Evolutionary conservation across 2,888 invertebrate genomes (phyloP), one percentile per base, ranked within the genome.

Genomic region (Tipula vernalis): DNA sequence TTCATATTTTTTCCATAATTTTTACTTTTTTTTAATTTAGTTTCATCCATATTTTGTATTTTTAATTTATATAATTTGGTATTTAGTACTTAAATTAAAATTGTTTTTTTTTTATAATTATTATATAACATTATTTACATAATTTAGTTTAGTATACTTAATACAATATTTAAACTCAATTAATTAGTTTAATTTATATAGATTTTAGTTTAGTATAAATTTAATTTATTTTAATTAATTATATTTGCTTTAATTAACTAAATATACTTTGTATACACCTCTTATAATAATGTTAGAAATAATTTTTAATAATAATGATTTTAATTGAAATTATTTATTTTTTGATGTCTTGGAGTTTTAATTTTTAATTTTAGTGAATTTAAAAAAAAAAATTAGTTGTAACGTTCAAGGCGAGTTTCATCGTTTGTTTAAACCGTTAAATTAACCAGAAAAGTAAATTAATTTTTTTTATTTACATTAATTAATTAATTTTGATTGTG

Each of bases 41-140:
- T 28, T 28, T 28, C 28, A 5, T 51, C n/a, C 15, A 18, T 51
- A 15, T 51, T 15, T 5, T 18, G 10, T 51, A 28, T 71, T 71
- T 71, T 71, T 28, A 28, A 71, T 28, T 28, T 71, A 18, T 71
- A 71, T 71, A n/a, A 71, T 71, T 71, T 71, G 28, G 13, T 28
- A 10, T 12, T 28, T 71, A 28, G 28, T 71, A 6, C 6, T 51
- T 28, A 71, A 71, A 71, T 28, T 71, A 28, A 71, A 71, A 13
- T 71, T 28, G 28, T 28, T 57, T 57, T 28, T 28, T 57, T 57
- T 28, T 71, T 71, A 10, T 10, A 71, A 71, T 71, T 71, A 71
- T 71, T 71, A 71, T 71, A 71, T 71, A 71, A 71, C 71, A 71
- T 71, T 71, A 71, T 71, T 71, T 71, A 71, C 71, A 71, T 51